Percentiles rank a stretch among this genome's conserved stretches.
phyloP scores from a whole-genome alignment of 2,888 invertebrate genomes.

The Ectobius pallidus region DNA sequence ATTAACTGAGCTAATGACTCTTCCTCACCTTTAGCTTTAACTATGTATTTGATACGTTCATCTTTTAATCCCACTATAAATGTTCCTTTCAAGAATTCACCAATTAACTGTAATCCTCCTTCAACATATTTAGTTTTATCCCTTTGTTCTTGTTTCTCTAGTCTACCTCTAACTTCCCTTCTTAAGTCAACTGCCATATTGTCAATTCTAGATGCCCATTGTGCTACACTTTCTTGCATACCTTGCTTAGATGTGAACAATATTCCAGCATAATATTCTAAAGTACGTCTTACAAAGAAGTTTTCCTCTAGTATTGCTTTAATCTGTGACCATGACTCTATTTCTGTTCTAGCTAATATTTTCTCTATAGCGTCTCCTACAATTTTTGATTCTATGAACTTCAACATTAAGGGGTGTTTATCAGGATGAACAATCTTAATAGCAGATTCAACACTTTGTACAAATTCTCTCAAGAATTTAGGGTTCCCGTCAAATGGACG shows the following conservation, averaged over 20 bases:
- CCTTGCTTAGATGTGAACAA: conserved; percentile 1
- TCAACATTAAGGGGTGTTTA: no score
- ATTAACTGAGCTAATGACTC: neutral
- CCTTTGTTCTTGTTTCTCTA: neutral
- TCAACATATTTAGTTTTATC: no score
- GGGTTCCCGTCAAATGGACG: neutral
- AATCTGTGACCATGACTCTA: neutral
- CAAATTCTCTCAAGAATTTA: neutral
- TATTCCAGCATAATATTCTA: neutral
- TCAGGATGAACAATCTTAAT: neutral
- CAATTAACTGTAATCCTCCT: neutral
- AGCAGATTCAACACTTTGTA: neutral
- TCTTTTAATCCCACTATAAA: neutral
- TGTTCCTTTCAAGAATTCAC: neutral
- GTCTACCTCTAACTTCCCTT: neutral
- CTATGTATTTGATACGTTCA: neutral
- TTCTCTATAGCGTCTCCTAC: neutral
- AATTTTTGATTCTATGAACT: conserved; percentile 18
- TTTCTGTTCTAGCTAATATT: conserved; percentile 10
- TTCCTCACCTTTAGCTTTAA: neutral
- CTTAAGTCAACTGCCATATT: neutral
- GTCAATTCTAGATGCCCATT: neutral
- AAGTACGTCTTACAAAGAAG: conserved; percentile 9
- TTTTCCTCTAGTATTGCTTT: conserved; percentile 11
- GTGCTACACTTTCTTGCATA: neutral